Base-by-base conservation (phyloP, 2,888 invertebrate species). In the Schizaphis graminum region DNA sequence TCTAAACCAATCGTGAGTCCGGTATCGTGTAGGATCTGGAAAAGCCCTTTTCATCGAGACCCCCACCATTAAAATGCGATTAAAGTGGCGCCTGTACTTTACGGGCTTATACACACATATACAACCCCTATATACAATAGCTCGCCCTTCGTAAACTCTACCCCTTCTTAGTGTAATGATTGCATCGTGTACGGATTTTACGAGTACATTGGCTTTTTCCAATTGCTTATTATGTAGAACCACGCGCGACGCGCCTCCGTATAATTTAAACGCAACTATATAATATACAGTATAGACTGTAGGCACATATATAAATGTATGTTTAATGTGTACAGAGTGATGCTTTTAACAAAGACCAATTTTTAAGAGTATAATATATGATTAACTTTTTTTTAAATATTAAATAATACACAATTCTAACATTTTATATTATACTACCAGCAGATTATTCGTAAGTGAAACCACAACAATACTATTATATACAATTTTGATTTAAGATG, bases 11-110 rank as follows among this genome's bases (percentile, higher is more conserved):
- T 92, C 88, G 41, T n/a, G 61, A 2, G 77, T 35, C 86, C 10
- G 13, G 56, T 87, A 92, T 92, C 88, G 49, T 35, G 67, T 44
- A 28, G 0, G 28, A 87, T 92, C 92, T 88, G 21, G 11, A 41
- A 67, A 84, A 92, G 35, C 49, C 88, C 49, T 41, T 92, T 92
- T 87, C 41, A 67, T 93, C 93, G 89, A 89, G 85, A 61, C 90
- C n/a, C 8, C 35, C 35, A 26, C 77, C 26, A 94, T 94, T 94
- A 94, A 94, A 90, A 90, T 57, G 57, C 84, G 47, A 93, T 93
- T 93, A 93, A 28, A 85, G 57, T 94, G 93, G 93, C 93, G 93
- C 93, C 93, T 85, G 93, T 85, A n/a, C n/a, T 85, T 89, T 47
- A n/a, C 84, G 89, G 57, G 57, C 53, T 85, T 93, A 77, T 93